Evolutionary conservation across 1,140 invertebrate species (phyloP), one percentile per base, ranked within the genome.

Genomic region (Drosophila mauritiana): DNA sequence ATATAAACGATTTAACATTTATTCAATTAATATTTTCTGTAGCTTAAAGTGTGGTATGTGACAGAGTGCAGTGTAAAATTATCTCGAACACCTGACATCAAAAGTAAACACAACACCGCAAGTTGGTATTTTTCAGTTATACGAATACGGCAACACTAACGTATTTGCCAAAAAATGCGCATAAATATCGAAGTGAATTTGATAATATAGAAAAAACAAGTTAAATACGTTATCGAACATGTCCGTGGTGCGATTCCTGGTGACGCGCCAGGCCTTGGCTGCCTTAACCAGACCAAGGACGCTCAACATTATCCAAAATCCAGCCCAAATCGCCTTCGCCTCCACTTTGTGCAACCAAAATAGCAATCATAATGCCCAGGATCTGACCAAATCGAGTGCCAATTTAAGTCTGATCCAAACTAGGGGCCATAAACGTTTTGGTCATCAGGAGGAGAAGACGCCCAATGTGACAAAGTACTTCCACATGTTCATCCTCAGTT

Each of bases 401-500:
- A 56, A n/a, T 49, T 36, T 27, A 15, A 42, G 17, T 36, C 12
- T 51, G 37, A 79, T 74, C 43, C 80, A 79, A 59, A 62, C 46
- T 3, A 78, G 92, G 12, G 78, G 91, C 7, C 93, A 93, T 72
- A 94, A 94, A 78, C 93, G 94, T 73, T 94, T 95, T 86, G 94
- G 94, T 2, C 94, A 94, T 70, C 92, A 93, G 63, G 78, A 90
- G 17, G 80, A 92, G 42, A 79, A 69, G 42, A 79, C 77, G 3
- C 85, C 93, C 0, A 63, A 20, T 20, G 22, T 93, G 12, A 92
- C 93, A 0, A 93, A 91, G 74, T 69, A 92, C 31, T 94, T 90
- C 51, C 92, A 92, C 52, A 62, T 77, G 2, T 68, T 93, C 20
- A 48, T 94, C 12, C 36, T 92, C 0, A 22, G 73, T 4, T 15